These are phyloP conservation scores for Tokudaia muenninki DNA, from an alignment of 2,797 vertebrate genomes.

Conservation along the genomic window DNA sequence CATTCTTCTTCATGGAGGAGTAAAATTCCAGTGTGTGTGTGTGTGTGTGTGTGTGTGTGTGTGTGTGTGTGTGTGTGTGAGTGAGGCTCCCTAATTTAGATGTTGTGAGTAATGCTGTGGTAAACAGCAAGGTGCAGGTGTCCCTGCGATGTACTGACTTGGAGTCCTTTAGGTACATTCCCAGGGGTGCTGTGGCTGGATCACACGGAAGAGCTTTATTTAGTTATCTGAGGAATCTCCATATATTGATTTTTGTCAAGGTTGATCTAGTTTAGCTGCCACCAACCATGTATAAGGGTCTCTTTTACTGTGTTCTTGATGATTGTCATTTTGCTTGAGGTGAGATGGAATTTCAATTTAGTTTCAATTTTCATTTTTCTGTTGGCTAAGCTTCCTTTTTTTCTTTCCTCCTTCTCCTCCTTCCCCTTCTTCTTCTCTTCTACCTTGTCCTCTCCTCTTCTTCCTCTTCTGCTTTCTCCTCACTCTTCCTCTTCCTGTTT, in stretches of 20 bases:
- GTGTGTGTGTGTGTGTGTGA: not conserved
- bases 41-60: not conserved
- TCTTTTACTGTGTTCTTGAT: not conserved
- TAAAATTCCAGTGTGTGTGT: not conserved
- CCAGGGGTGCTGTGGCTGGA: not conserved
- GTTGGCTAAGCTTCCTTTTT: not conserved
- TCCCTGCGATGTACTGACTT: not conserved
- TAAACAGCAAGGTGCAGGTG: not conserved
- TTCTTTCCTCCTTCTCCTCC: not conserved
- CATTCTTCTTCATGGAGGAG: not conserved
- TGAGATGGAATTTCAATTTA: not conserved
- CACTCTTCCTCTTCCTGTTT: rapidly evolving
- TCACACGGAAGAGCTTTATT: not conserved
- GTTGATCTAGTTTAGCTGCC: not conserved
- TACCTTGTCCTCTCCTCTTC: rapidly evolving
- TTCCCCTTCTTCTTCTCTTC: too few relatives aligned
- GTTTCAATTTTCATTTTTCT: not conserved
- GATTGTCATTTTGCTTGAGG: not conserved
- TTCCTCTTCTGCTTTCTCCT: not conserved
- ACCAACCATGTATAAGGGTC: not conserved
- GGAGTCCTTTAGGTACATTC: not conserved
- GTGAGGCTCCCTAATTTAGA: not conserved
- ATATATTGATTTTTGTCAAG: not conserved
- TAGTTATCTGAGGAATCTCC: not conserved
- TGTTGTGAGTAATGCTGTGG: not conserved